phyloP scores from a whole-genome alignment of 2,888 invertebrate genomes.

The Caenorhabditis drosophilae region DNA sequence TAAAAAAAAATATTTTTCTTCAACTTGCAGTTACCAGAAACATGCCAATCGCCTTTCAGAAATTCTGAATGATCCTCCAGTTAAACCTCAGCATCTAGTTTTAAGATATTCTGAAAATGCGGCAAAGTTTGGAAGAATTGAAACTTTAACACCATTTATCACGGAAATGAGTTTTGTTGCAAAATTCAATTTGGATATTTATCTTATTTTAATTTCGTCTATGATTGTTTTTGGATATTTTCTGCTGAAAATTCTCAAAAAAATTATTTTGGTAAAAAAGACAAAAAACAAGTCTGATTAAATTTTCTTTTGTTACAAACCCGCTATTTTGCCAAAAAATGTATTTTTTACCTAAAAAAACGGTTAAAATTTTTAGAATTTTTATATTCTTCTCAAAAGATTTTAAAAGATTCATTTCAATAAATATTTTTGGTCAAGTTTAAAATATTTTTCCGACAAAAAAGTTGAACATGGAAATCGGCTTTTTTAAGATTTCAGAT shows the following conservation, averaged over 20 bases:
- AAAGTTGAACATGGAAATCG: background rate
- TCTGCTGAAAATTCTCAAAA: background rate
- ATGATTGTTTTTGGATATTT: background rate
- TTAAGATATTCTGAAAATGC: constrained; percentile 19
- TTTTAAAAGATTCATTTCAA: background rate
- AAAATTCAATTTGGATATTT: background rate
- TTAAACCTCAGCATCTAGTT: constrained; percentile 12
- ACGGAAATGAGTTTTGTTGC: background rate
- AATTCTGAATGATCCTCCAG: constrained; percentile 13
- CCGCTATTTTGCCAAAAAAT: background rate
- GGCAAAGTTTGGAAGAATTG: constrained; percentile 5
- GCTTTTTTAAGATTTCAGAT: constrained; percentile 16
- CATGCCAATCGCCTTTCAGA: constrained; percentile 10
- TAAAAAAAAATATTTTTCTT: too few species aligned
- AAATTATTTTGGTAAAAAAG: background rate
- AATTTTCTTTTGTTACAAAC: background rate
- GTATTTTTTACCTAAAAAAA: background rate
- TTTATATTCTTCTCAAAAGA: background rate
- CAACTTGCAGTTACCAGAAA: constrained; percentile 15
- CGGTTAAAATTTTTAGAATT: background rate
- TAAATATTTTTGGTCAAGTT: background rate
- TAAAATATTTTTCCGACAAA: background rate
- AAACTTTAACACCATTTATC: background rate
- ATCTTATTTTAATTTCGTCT: too few species aligned
- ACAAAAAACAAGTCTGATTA: background rate